phyloP scores from a whole-genome alignment of 2,797 vertebrate genomes.

The Cirrhinus molitorella region DNA sequence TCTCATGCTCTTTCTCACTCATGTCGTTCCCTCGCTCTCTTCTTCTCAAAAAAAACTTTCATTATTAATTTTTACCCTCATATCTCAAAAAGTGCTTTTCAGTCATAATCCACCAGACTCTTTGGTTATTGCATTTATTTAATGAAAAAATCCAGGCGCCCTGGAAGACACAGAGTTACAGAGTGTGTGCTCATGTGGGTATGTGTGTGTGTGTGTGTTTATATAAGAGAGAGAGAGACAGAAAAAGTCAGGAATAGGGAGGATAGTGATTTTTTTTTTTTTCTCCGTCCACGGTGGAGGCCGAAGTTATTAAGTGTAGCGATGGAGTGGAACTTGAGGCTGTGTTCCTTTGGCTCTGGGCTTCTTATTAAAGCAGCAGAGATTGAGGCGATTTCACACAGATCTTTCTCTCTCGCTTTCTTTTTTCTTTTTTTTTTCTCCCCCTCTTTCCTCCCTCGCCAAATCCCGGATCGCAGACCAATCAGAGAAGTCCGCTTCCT shows the following conservation, averaged over 20 bases:
- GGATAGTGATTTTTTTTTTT: slow-evolving; percentile 50
- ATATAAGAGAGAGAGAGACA: slow-evolving; percentile 38
- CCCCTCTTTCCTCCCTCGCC: slow-evolving; percentile 14
- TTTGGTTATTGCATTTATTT: slow-evolving; percentile 79
- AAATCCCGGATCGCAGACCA: slow-evolving; percentile 36
- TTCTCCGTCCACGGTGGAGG: slow-evolving; percentile 48
- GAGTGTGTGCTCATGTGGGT: slow-evolving; percentile 27
- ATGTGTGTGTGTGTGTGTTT: slow-evolving; percentile 50
- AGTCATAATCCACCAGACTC: slow-evolving; percentile 74
- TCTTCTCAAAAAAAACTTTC: slow-evolving; percentile 58
- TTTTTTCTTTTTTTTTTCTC: slow-evolving; percentile 12
- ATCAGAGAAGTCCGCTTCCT: slow-evolving; percentile 21
- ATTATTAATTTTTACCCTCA: slow-evolving; percentile 76
- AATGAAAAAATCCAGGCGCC: slow-evolving; percentile 76
- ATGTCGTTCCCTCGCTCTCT: slow-evolving; percentile 47
- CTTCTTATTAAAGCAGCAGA: slow-evolving; percentile 62
- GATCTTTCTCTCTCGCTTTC: slow-evolving; percentile 38
- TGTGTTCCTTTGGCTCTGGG: slow-evolving; percentile 61
- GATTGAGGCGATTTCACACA: slow-evolving; percentile 60
- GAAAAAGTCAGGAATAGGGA: slow-evolving; percentile 34
- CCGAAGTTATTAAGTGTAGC: slow-evolving; percentile 59
- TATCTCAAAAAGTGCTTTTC: slow-evolving; percentile 74
- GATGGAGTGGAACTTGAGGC: slow-evolving; percentile 63
- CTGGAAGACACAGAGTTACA: slow-evolving; percentile 65
- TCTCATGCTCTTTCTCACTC: slow-evolving; percentile 52